Evolutionary conservation across 2,888 invertebrate species (phyloP), one percentile per base, ranked within the genome.

Genomic region (Cosmorhoe ocellata): DNA sequence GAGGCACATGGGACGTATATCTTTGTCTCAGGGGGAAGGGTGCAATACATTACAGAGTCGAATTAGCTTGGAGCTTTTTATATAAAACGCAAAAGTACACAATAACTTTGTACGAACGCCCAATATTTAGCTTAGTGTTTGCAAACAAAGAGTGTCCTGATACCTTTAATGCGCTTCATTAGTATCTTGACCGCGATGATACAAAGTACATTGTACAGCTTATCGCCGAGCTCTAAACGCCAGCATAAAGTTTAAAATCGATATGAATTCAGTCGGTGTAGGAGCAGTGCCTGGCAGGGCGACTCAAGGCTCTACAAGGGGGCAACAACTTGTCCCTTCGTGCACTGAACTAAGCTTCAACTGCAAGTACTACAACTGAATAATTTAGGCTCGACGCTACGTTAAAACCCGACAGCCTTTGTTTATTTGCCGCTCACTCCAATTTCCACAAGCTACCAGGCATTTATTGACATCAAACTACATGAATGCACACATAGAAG

Each of bases 311-410:
- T 76, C 61, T 58, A 59, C 63, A 61, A 66, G 76, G 76, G 80
- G 80, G 80, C 81, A 81, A 81, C 80, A 82, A 81, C 80, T 73
- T 75, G 76, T 77, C 74, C 77, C 72, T 78, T 73, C 79, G 81
- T 79, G 74, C 81, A 76, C 74, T 76, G 80, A 81, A 80, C 82
- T 70, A 74, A 74, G 70, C 66, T 74, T 66, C 71, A 67, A 62
- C 61, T 69, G 67, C 67, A 74, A 71, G 68, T 79, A 62, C 61
- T 69, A 66, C 67, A 74, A 71, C 69, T 79, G 67, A 74, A 78
- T 73, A 73, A 70, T 68, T 69, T 67, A 72, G 56, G 61, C 63
- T 63, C 65, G 64, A 66, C 69, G 65, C 70, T 63, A 64, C 59
- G 58, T 63, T 63, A 27, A 52, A 40, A 56, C 41, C 14, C 26